Conservation (phyloP, 1,140 invertebrate species). For the Meloidogyne exigua region DNA sequence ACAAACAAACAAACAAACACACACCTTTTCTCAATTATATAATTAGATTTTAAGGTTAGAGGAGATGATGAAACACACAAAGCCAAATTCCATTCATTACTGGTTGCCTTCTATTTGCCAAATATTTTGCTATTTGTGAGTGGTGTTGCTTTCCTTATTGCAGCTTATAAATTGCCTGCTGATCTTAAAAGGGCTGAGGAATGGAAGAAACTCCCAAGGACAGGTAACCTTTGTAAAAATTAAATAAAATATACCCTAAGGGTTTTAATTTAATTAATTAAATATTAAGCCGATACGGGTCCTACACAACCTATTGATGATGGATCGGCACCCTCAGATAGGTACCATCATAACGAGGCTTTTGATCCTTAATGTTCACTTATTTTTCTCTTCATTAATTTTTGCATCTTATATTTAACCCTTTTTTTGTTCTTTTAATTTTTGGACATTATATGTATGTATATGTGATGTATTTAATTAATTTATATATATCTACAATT, state of each 20-base stretch:
- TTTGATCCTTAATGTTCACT: not conserved
- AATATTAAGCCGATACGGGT: not conserved
- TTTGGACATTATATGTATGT: no score
- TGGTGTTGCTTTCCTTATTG: slow-evolving; percentile 35
- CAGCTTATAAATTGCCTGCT: slow-evolving; percentile 26
- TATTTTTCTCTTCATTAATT: not conserved
- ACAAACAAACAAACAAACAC: no score
- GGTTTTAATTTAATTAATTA: no score
- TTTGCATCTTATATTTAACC: no score
- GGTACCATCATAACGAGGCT: not conserved
- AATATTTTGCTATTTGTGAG: slow-evolving; percentile 36
- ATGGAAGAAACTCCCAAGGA: not conserved
- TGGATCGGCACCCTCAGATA: not conserved
- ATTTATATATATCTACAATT: no score
- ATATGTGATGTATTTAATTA: no score
- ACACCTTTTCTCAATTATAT: no score
- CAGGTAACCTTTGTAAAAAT: no score
- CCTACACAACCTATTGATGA: not conserved
- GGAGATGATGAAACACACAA: slow-evolving; percentile 5
- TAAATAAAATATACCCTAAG: no score
- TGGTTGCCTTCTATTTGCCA: slow-evolving; percentile 42
- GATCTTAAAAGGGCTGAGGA: slow-evolving; percentile 17
- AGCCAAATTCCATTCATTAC: slow-evolving; percentile 27
- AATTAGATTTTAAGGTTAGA: not conserved
- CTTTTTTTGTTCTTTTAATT: no score